These are phyloP conservation scores for Andricus quercusramuli DNA, from an alignment of 2,888 invertebrate genomes.

Conservation along the genomic window DNA sequence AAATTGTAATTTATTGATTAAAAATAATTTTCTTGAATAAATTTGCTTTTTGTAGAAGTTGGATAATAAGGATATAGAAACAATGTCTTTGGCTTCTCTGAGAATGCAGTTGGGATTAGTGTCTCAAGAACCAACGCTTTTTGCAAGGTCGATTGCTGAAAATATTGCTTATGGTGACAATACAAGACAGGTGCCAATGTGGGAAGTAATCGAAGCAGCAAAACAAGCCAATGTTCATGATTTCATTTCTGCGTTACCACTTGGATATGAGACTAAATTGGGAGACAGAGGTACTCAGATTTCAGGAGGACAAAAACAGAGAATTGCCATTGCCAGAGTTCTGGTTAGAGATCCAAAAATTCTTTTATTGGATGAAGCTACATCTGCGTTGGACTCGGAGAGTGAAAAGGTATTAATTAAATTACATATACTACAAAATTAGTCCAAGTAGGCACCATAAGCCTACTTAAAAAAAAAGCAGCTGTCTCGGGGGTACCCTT, in stretches of 20 bases:
- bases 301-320: slow-evolving; percentile 92
- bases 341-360: slow-evolving; percentile 89
- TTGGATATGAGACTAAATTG: slow-evolving; percentile 88
- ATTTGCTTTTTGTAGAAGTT: background rate
- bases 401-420: slow-evolving; percentile 85
- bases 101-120: slow-evolving; percentile 81
- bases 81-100: slow-evolving; percentile 71
- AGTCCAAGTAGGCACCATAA: too few relatives aligned
- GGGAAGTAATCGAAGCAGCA: slow-evolving; percentile 79
- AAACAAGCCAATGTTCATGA: slow-evolving; percentile 81
- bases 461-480: too few relatives aligned
- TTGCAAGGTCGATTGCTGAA: slow-evolving; percentile 81
- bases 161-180: slow-evolving; percentile 84
- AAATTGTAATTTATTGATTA: too few relatives aligned
- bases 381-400: slow-evolving; percentile 91
- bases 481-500: too few relatives aligned
- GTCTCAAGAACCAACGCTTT: slow-evolving; percentile 83
- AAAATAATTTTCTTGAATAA: too few relatives aligned
- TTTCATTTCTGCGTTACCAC: slow-evolving; percentile 80
- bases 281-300: slow-evolving; percentile 89
- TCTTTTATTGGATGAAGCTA: slow-evolving; percentile 90
- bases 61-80: slow-evolving; percentile 73
- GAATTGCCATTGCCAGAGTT: slow-evolving; percentile 92
- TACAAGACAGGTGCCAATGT: slow-evolving; percentile 77
- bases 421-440: too few relatives aligned